phyloP scores from a whole-genome alignment of 2,888 invertebrate genomes.

The Operophtera brumata region DNA sequence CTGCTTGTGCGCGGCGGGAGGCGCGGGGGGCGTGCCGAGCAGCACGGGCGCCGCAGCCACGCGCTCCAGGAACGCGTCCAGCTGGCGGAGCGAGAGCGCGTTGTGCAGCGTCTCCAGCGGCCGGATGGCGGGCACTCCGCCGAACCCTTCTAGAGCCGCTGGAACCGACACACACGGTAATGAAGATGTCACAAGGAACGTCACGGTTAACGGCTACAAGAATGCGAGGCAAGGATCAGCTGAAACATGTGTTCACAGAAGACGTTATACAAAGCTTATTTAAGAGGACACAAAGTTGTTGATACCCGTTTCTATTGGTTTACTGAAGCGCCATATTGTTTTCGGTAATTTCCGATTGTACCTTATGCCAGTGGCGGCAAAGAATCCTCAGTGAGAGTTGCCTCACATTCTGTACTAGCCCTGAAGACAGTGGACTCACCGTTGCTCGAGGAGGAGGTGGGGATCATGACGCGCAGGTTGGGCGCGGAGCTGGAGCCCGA shows the following conservation, averaged over 20 bases:
- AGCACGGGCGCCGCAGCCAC: conserved; percentile 88
- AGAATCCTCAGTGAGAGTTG: too few species aligned
- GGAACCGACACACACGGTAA: conserved; percentile 17
- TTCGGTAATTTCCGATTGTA: too few species aligned
- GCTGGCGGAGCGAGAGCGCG: conserved; percentile 93
- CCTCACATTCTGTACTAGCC: background rate
- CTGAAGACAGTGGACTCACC: conserved; percentile 78
- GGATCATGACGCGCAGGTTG: conserved; percentile 92
- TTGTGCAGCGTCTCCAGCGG: conserved; percentile 99
- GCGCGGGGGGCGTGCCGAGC: conserved; percentile 85
- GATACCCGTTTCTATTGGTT: too few species aligned
- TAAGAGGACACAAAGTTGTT: too few species aligned
- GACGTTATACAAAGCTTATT: background rate
- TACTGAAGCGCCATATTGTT: too few species aligned
- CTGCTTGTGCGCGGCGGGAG: conserved; percentile 51
- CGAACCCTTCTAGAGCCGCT: conserved; percentile 90
- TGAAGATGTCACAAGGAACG: background rate
- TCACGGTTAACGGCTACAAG: background rate
- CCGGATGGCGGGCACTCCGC: conserved; percentile 96
- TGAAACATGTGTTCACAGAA: background rate
- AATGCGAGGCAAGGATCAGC: background rate
- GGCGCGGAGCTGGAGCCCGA: conserved; percentile 96
- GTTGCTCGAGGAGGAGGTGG: conserved; percentile 86
- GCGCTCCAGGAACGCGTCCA: conserved; percentile 93
- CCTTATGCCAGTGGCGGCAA: too few species aligned